A percentile compares a stretch with the other conserved stretches of the same genome.
Conservation (phyloP, 2,888 invertebrate species). For the Marronus borbonicus region DNA sequence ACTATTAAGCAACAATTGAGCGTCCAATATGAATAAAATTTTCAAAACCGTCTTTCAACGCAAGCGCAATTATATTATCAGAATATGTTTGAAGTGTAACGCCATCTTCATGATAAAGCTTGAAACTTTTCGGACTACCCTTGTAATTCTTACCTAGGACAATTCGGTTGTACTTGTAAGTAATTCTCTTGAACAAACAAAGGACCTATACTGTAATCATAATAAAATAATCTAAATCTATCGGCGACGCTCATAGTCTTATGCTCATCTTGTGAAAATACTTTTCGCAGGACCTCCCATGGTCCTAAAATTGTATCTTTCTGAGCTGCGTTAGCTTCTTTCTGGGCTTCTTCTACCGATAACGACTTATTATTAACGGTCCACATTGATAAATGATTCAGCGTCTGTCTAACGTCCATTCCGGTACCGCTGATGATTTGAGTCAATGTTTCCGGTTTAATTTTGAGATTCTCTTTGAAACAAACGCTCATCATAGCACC, state of each 20-base stretch:
- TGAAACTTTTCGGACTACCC: no score
- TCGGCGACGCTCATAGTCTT: constrained; percentile 85
- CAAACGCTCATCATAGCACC: constrained; percentile 93
- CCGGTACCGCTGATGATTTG: constrained; percentile 91
- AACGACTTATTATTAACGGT: constrained; percentile 74
- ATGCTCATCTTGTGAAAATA: constrained; percentile 87
- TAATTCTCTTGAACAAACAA: constrained; percentile 99
- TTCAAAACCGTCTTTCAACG: no score
- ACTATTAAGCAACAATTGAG: no score
- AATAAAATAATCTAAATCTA: constrained; percentile 93
- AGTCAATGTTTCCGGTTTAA: constrained; percentile 82
- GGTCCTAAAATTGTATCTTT: constrained; percentile 94
- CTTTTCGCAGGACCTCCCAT: constrained; percentile 93
- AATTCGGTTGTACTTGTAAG: constrained; percentile 83
- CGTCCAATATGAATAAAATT: no score
- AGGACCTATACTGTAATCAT: constrained; percentile 96
- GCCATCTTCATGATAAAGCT: no score
- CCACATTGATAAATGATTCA: constrained; percentile 91
- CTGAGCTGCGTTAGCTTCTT: constrained; percentile 76
- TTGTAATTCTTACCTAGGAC: constrained; percentile 75
- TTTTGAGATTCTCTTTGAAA: constrained; percentile 90
- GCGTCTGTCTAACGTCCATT: constrained; percentile 94
- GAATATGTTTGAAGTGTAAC: no score
- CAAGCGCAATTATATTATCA: no score
- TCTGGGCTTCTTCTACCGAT: constrained; percentile 72